These are phyloP conservation scores for Euura saliciscinereae DNA, from an alignment of 1,140 invertebrate species.

Conservation along the genomic window DNA sequence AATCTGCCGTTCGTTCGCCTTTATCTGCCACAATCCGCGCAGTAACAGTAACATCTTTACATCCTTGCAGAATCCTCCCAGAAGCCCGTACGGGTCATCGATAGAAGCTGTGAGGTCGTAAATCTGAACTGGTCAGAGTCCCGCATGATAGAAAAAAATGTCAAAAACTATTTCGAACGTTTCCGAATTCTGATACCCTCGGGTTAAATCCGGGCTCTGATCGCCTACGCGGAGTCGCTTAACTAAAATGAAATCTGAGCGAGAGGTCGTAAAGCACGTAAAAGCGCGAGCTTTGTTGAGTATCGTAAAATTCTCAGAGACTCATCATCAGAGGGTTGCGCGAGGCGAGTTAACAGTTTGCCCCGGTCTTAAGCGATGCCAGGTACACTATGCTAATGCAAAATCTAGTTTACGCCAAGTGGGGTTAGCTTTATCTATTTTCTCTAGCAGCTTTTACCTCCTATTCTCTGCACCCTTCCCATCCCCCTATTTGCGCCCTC, in stretches of 20 bases:
- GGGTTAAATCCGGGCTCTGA: no score
- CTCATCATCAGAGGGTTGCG: not conserved
- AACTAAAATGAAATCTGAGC: constrained; percentile 6
- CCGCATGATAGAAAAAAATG: no score
- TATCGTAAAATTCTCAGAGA: constrained; percentile 3
- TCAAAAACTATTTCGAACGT: no score
- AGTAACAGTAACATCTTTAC: not conserved
- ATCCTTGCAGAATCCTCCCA: not conserved
- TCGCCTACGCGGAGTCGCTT: not conserved
- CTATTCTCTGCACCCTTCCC: no score
- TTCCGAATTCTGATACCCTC: no score
- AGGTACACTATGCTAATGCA: not conserved
- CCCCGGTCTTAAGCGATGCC: not conserved
- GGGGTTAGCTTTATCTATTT: constrained; percentile 5
- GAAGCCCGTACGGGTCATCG: not conserved
- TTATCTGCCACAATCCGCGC: not conserved
- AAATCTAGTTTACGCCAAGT: constrained; percentile 7
- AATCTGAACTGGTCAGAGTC: not conserved
- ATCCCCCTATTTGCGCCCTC: not conserved
- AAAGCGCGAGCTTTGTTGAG: not conserved
- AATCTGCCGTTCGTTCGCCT: constrained; percentile 15
- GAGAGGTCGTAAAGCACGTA: not conserved
- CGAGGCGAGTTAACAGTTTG: not conserved
- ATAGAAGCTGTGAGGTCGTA: not conserved
- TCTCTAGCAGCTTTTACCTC: not conserved